phyloP scores from a whole-genome alignment of 1,140 invertebrate genomes.

The Eumaeus atala region DNA sequence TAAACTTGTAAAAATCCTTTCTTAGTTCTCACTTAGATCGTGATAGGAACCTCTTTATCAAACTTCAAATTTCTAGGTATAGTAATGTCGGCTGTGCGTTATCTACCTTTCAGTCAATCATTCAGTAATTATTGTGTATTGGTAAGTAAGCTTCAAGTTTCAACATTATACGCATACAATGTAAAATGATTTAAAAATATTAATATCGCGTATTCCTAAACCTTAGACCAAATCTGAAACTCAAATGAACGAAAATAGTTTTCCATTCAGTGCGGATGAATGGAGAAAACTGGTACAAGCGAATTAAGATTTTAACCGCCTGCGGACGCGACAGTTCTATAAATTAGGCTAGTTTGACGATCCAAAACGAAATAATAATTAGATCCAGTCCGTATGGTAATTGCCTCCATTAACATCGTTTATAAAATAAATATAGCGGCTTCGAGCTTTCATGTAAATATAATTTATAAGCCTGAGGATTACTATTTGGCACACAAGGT shows the following conservation, averaged over 20 bases:
- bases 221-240: constrained; percentile 21
- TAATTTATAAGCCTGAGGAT: too few species aligned
- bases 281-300: constrained; percentile 49
- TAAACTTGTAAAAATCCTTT: too few species aligned
- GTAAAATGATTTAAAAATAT: too few species aligned
- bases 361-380: constrained; percentile 3
- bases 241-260: constrained; percentile 51
- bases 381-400: background rate
- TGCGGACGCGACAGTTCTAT: constrained; percentile 26
- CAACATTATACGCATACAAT: too few species aligned
- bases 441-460: background rate
- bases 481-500: too few species aligned
- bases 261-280: constrained; percentile 37
- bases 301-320: constrained; percentile 54
- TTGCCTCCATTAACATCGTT: background rate
- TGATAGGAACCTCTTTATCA: too few species aligned
- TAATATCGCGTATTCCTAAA: constrained; percentile 1
- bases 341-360: constrained; percentile 25
- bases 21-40: too few species aligned
- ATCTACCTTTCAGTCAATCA: too few species aligned
- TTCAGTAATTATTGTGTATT: too few species aligned
- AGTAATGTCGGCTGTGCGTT: too few species aligned
- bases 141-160: too few species aligned
- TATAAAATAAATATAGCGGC: background rate
- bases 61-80: too few species aligned